Base-by-base conservation (phyloP, 2,113 vertebrate genomes). In the Jacana jacana region DNA sequence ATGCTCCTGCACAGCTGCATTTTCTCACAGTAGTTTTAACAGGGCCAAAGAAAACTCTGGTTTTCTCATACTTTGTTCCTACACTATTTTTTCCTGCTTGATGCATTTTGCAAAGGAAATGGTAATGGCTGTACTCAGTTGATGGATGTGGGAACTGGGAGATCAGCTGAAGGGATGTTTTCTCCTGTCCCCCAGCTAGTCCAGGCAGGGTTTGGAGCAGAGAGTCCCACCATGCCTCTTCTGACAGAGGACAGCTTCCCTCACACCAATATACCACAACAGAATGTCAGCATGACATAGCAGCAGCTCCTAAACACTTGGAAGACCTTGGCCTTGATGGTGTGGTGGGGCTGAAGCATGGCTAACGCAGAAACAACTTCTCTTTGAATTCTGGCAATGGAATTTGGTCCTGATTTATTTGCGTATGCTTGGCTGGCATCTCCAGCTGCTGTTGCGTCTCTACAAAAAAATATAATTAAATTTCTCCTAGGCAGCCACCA, bases 41-140 rank as follows among this genome's bases (percentile, higher is more conserved):
- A 49, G 35, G 52, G 70, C 83, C 90, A 94, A 93, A 79, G 70
- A 85, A 90, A 94, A 66, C 70, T 81, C 69, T 51, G 31, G 4
- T 69, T 75, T 46, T n/a, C 85, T 84, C 2, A 1, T 71, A 61
- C 86, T 89, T 87, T 72, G 49, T 91, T 91, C 86, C 83, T 70
- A 25, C n/a, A 17, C 17, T 86, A 13, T 57, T 91, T 91, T 93
- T 82, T 90, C 83, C 69, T 40, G 82, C 90, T 95, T 28, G 91
- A 93, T 65, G 83, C 80, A 24, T 68, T 95, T 88, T 94, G 42
- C 54, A 89, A 58, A 91, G 83, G 83, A 95, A 95, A 92, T 65
- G 91, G 55, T 77, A 89, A 85, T 3, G 48, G 70, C 77, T 84
- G 58, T 4, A 1, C 37, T 90, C 17, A 2, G 46, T 88, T 93